phyloP scores from a whole-genome alignment of 1,140 invertebrate genomes.

The Neodiprion lecontei region DNA sequence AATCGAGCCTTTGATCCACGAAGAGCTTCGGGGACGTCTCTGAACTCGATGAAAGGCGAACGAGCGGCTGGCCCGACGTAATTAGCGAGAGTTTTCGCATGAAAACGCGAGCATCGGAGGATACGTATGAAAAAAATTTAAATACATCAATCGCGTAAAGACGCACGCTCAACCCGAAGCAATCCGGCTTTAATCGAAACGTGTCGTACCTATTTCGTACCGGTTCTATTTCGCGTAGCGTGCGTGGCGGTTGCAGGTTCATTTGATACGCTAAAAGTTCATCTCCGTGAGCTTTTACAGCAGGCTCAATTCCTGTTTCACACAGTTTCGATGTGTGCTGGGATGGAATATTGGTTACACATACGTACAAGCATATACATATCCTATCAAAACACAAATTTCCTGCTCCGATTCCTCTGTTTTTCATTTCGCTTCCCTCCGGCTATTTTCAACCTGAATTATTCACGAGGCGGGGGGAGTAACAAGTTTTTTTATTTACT shows the following conservation, averaged over 20 bases:
- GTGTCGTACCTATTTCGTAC: background rate
- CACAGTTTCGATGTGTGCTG: background rate
- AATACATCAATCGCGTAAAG: background rate
- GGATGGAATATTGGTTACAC: background rate
- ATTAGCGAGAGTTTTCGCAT: background rate
- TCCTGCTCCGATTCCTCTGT: background rate
- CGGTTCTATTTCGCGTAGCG: background rate
- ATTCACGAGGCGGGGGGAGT: too few relatives aligned
- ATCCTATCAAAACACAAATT: background rate
- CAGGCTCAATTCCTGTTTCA: background rate
- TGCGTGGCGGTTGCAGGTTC: background rate
- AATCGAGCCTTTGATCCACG: background rate
- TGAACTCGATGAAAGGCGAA: background rate
- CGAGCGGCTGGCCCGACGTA: background rate
- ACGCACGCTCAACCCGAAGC: background rate
- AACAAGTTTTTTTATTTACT: too few relatives aligned
- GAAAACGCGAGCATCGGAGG: background rate
- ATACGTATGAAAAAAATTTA: background rate
- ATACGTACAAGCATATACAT: too few relatives aligned
- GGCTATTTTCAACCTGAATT: too few relatives aligned
- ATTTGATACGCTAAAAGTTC: background rate
- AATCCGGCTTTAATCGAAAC: background rate
- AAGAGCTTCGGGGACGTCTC: background rate
- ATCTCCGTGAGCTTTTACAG: background rate
- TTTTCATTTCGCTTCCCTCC: background rate